Percentiles rank a stretch among this genome's conserved stretches.
phyloP scores from a whole-genome alignment of 1,140 invertebrate species.

The Ceratosolen fusciceps region DNA sequence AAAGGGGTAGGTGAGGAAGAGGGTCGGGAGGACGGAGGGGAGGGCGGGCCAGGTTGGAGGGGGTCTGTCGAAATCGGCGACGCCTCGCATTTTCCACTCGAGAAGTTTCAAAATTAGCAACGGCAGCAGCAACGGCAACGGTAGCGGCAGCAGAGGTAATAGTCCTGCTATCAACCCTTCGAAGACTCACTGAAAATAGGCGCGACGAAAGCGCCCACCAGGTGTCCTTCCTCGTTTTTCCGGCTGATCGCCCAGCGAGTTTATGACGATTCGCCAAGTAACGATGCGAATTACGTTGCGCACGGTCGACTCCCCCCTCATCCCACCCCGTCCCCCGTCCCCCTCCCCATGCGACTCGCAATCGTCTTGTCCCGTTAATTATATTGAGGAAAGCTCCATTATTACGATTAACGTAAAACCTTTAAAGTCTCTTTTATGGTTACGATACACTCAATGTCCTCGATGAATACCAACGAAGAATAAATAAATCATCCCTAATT shows the following conservation, averaged over 20 bases:
- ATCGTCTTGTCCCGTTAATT: too few species aligned
- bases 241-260: conserved; percentile 58
- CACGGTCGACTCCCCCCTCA: neutral
- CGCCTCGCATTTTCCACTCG: conserved; percentile 55
- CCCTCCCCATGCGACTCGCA: too few species aligned
- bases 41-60: too few species aligned
- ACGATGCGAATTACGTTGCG: neutral
- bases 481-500: too few species aligned
- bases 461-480: too few species aligned
- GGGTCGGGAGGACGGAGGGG: too few species aligned
- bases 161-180: conserved; percentile 62
- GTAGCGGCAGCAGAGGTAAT: conserved; percentile 44
- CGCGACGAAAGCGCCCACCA: conserved; percentile 57
- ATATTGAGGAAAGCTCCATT: too few species aligned
- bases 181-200: conserved; percentile 53
- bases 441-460: too few species aligned
- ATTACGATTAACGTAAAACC: too few species aligned
- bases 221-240: conserved; percentile 60
- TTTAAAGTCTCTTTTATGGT: too few species aligned
- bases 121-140: conserved; percentile 39
- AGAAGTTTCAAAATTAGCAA: conserved; percentile 56
- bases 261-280: conserved; percentile 55
- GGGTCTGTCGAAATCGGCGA: neutral
- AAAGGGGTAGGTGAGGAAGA: conserved; percentile 22
- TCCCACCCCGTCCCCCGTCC: too few species aligned